These are phyloP conservation scores for Parnassius orleans DNA, from an alignment of 2,888 invertebrate genomes.

Conservation along the genomic window DNA sequence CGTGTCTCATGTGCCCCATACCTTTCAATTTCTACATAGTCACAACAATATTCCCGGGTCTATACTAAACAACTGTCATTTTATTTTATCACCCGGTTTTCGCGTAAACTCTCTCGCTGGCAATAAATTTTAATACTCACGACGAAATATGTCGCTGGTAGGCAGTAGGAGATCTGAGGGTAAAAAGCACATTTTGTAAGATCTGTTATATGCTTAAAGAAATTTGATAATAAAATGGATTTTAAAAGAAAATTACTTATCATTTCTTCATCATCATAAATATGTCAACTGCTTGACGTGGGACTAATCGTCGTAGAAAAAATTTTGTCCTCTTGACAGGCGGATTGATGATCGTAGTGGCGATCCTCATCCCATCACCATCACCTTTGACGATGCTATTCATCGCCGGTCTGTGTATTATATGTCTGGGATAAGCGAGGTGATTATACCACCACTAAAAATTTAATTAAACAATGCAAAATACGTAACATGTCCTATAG, in stretches of 20 bases:
- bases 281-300: too few species aligned
- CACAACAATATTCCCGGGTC: slow-evolving; percentile 67
- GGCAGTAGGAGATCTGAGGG: slow-evolving; percentile 12
- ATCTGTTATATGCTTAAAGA: neutral
- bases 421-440: too few species aligned
- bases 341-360: too few species aligned
- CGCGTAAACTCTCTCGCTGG: slow-evolving; percentile 70
- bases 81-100: slow-evolving; percentile 78
- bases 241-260: too few species aligned
- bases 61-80: slow-evolving; percentile 80
- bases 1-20: slow-evolving; percentile 71
- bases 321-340: too few species aligned
- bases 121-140: slow-evolving; percentile 77
- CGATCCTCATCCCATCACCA: too few species aligned
- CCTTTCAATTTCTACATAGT: slow-evolving; percentile 77
- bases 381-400: too few species aligned
- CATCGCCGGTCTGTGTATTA: too few species aligned
- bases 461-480: too few species aligned
- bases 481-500: neutral
- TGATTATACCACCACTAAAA: neutral
- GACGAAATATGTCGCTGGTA: slow-evolving; percentile 55
- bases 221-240: neutral
- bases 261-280: too few species aligned
- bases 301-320: too few species aligned
- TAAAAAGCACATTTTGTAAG: neutral